phyloP scores from a whole-genome alignment of 92 coral and sea anemone species.

The Montipora capitata region DNA sequence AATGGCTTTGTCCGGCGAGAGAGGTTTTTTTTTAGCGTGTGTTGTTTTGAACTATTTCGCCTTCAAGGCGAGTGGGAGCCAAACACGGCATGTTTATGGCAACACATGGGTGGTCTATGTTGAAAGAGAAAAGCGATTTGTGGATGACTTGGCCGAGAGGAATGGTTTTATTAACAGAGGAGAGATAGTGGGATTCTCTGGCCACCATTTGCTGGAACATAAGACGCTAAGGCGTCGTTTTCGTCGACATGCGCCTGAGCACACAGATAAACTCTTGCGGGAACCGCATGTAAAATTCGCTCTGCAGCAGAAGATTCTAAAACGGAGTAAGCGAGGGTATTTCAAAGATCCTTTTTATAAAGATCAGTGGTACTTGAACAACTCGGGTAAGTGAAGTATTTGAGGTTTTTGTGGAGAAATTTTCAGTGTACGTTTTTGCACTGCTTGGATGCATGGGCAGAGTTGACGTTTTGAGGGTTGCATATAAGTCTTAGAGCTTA shows the following conservation, averaged over 20 bases:
- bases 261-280: slow-evolving; percentile 80
- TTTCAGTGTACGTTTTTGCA: neutral
- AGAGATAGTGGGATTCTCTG: slow-evolving; percentile 89
- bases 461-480: neutral
- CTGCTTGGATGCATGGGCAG: neutral
- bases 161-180: slow-evolving; percentile 91
- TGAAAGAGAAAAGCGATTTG: slow-evolving; percentile 87
- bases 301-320: slow-evolving; percentile 89
- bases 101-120: slow-evolving; percentile 97
- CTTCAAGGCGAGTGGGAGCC: slow-evolving; percentile 22
- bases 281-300: slow-evolving; percentile 91
- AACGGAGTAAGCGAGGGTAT: slow-evolving; percentile 85
- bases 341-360: slow-evolving; percentile 83
- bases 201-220: slow-evolving; percentile 89
- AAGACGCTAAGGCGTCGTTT: slow-evolving; percentile 74
- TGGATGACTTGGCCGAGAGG: slow-evolving; percentile 87
- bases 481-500: neutral
- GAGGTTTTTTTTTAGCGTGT: slow-evolving; percentile 46
- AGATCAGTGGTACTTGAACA: slow-evolving; percentile 98
- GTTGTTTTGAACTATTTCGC: slow-evolving; percentile 35
- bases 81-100: slow-evolving; percentile 66
- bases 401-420: neutral
- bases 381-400: slow-evolving; percentile 82
- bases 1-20: slow-evolving; percentile 24
- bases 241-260: slow-evolving; percentile 81